Conservation (phyloP, 2,888 invertebrate species). For the Smittia aterrima region DNA sequence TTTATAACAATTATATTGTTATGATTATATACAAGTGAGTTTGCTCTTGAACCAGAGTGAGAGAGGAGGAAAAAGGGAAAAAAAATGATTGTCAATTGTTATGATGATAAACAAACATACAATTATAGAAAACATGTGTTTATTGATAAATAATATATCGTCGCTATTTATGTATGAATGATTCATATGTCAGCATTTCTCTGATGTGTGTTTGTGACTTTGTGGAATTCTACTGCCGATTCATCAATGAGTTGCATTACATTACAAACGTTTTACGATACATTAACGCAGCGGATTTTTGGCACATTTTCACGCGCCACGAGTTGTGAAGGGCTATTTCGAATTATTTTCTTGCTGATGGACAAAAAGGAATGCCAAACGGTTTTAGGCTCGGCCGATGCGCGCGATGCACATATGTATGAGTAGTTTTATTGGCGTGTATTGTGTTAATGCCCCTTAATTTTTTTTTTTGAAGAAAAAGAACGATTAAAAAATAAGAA, state of each 20-base stretch:
- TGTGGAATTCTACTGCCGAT: not conserved
- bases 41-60: slow-evolving; percentile 24
- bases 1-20: slow-evolving; percentile 41
- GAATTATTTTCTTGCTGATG: not conserved
- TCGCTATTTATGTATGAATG: slow-evolving; percentile 35
- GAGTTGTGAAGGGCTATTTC: not conserved
- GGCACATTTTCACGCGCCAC: not conserved
- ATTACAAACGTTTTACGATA: too few relatives aligned
- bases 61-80: slow-evolving; percentile 7
- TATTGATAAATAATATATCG: slow-evolving; percentile 41
- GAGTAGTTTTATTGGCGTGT: slow-evolving; percentile 23
- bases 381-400: slow-evolving; percentile 30
- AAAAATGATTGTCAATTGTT: slow-evolving; percentile 41
- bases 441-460: slow-evolving; percentile 42
- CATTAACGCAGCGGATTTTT: not conserved
- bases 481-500: slow-evolving; percentile 42
- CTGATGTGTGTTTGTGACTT: slow-evolving; percentile 15
- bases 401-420: slow-evolving; percentile 32
- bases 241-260: slow-evolving; percentile 31
- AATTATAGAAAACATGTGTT: slow-evolving; percentile 42
- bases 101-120: slow-evolving; percentile 41
- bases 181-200: slow-evolving; percentile 41
- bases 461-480: slow-evolving; percentile 37
- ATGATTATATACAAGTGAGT: slow-evolving; percentile 31
- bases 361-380: not conserved